Percentiles rank a stretch among this genome's conserved stretches.
These are phyloP conservation scores for Apodemus speciosus DNA, from an alignment of 2,113 vertebrate species.

Conservation along the genomic window DNA sequence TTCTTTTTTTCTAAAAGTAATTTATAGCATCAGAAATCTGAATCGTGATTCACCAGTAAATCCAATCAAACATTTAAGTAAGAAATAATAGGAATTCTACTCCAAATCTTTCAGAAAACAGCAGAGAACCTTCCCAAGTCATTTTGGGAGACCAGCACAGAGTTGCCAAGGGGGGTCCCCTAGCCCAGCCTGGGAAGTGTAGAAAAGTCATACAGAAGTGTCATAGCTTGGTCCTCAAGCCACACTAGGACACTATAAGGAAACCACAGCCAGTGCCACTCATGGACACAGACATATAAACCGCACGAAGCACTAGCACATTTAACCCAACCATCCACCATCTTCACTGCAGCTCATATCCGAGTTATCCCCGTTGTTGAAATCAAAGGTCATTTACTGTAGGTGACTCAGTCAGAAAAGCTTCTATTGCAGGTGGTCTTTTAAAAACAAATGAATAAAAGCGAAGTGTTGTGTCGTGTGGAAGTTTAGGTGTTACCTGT, in stretches of 20 bases:
- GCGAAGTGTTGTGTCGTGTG: neutral
- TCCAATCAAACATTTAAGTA: conserved; percentile 20
- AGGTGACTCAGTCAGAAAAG: neutral
- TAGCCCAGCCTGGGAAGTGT: too few species aligned
- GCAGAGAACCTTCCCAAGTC: neutral
- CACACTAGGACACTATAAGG: neutral
- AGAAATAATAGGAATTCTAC: conserved; percentile 14
- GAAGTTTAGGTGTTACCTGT: neutral
- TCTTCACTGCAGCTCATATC: neutral
- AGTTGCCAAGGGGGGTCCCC: too few species aligned
- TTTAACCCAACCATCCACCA: neutral
- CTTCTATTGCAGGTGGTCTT: neutral
- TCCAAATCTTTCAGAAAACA: conserved; percentile 3
- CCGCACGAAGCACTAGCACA: neutral
- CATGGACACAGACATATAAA: neutral
- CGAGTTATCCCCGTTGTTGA: neutral
- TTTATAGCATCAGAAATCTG: conserved; percentile 61
- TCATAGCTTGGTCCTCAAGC: neutral
- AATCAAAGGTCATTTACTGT: conserved; percentile 13
- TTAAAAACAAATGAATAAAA: neutral
- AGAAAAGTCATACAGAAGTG: too few species aligned
- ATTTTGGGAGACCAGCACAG: neutral
- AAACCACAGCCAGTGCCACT: neutral
- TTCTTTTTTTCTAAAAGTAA: conserved; percentile 6
- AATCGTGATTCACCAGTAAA: conserved; percentile 39